Evolutionary conservation across 1,140 invertebrate genomes (phyloP).

Genomic region (Psilanteris sp.): DNA sequence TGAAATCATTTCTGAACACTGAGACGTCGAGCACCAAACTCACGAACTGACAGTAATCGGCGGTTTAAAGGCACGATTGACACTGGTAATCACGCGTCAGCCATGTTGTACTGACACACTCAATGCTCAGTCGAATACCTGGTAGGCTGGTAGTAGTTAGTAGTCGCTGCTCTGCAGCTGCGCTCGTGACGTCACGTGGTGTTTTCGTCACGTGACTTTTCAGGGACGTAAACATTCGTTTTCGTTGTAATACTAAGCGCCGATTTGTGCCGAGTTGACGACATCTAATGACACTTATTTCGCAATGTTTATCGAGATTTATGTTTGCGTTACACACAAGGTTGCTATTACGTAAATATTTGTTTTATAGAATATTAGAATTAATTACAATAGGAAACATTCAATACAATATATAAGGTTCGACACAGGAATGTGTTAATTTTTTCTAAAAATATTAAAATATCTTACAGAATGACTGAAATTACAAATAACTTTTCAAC

Average conservation of each 20-base stretch:
- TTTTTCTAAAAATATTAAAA: too few species aligned
- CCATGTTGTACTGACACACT: slow-evolving; percentile 76
- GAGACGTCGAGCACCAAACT: slow-evolving; percentile 45
- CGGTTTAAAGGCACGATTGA: slow-evolving; percentile 68
- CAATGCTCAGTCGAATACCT: slow-evolving; percentile 70
- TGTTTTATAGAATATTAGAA: too few species aligned
- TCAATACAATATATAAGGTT: too few species aligned
- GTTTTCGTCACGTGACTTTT: slow-evolving; percentile 77
- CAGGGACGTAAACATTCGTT: slow-evolving; percentile 25
- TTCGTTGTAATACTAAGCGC: neutral
- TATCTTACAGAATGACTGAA: too few species aligned
- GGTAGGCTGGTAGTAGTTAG: slow-evolving; percentile 63
- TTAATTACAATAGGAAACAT: too few species aligned
- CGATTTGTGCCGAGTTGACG: slow-evolving; percentile 4
- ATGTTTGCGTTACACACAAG: slow-evolving; percentile 1
- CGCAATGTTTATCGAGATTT: slow-evolving; percentile 14
- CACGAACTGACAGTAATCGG: slow-evolving; percentile 63
- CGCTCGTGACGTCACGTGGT: slow-evolving; percentile 73
- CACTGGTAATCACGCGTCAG: slow-evolving; percentile 74
- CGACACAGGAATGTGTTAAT: too few species aligned
- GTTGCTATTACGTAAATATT: too few species aligned
- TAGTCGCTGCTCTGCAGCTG: slow-evolving; percentile 70
- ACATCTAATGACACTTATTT: slow-evolving; percentile 5
- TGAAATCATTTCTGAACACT: slow-evolving; percentile 84
- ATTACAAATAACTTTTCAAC: too few species aligned